These are phyloP conservation scores for Anastrepha ludens DNA, from an alignment of 1,140 invertebrate genomes.

Conservation along the genomic window DNA sequence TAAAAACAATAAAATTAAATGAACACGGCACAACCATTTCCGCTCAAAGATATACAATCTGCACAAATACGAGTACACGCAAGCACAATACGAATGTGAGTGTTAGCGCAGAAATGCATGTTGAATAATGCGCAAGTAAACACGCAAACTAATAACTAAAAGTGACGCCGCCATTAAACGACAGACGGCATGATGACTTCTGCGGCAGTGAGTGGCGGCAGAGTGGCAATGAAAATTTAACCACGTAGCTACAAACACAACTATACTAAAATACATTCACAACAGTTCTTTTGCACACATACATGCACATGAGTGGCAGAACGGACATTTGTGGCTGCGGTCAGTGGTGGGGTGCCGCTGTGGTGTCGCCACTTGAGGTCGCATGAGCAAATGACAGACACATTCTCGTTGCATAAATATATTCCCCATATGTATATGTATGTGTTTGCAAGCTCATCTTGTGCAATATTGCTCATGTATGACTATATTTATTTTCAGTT, in stretches of 20 bases:
- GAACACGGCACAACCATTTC: background rate
- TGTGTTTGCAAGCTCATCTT: background rate
- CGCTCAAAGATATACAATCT: background rate
- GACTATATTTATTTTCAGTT: background rate
- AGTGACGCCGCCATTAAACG: slow-evolving; percentile 43
- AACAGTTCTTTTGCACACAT: background rate
- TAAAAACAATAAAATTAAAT: slow-evolving; percentile 54
- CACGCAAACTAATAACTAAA: slow-evolving; percentile 51
- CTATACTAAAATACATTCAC: background rate
- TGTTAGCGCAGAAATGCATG: background rate
- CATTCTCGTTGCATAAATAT: background rate
- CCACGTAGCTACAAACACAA: background rate
- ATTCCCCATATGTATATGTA: background rate
- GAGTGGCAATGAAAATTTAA: background rate
- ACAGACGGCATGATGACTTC: slow-evolving; percentile 2
- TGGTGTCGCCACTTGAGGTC: background rate
- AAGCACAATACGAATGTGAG: background rate
- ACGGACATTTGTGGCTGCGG: slow-evolving; percentile 37
- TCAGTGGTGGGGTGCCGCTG: background rate
- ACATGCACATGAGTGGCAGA: background rate
- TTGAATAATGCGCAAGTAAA: background rate
- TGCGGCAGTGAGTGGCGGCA: background rate
- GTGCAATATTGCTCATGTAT: background rate
- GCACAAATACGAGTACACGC: background rate
- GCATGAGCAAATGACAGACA: background rate